These are phyloP conservation scores for Aphelenchoides fujianensis DNA, from an alignment of 1,140 invertebrate genomes.

Conservation along the genomic window DNA sequence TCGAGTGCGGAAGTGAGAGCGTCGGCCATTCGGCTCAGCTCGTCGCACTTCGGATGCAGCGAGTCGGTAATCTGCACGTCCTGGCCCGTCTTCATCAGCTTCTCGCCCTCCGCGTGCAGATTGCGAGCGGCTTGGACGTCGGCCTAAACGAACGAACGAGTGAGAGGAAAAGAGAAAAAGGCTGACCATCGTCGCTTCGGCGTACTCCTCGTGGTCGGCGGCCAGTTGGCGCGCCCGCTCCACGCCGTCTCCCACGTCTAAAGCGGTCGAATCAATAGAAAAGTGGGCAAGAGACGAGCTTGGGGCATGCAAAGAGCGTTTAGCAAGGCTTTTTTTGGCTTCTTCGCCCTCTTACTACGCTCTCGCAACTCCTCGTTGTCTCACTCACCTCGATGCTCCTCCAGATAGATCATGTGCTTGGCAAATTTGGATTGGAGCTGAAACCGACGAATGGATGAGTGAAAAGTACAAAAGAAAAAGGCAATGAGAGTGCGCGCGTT, in stretches of 20 bases:
- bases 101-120: slow-evolving; percentile 72
- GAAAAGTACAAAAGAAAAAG: not conserved
- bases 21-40: slow-evolving; percentile 77
- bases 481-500: not conserved
- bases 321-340: no score
- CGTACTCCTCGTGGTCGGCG: slow-evolving; percentile 49
- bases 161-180: slow-evolving; percentile 19
- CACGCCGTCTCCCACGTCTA: slow-evolving; percentile 57
- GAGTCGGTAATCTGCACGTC: slow-evolving; percentile 44
- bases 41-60: slow-evolving; percentile 85
- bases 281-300: no score
- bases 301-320: no score
- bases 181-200: slow-evolving; percentile 50
- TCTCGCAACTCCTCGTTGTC: no score
- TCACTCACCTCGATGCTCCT: slow-evolving; percentile 60
- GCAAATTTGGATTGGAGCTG: slow-evolving; percentile 61
- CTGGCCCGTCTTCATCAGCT: slow-evolving; percentile 68
- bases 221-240: slow-evolving; percentile 39
- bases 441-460: slow-evolving; percentile 30
- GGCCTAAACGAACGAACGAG: slow-evolving; percentile 67
- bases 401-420: slow-evolving; percentile 61
- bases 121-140: slow-evolving; percentile 77
- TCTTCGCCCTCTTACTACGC: no score
- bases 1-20: slow-evolving; percentile 69
- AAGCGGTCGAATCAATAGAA: no score